Base-by-base conservation (phyloP, 2,113 vertebrate species). In the Misgurnus anguillicaudatus region DNA sequence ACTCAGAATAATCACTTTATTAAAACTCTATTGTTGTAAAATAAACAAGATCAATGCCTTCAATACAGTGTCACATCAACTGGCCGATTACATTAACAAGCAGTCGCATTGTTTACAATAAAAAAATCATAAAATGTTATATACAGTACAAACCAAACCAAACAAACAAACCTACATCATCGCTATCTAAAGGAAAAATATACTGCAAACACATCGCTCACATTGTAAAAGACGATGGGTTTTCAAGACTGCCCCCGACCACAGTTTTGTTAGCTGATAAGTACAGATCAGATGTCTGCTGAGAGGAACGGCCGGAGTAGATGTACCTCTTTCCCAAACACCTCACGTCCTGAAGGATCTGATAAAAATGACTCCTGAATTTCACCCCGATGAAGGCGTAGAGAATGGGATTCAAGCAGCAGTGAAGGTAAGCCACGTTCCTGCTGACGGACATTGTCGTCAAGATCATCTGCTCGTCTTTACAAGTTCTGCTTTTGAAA, bases 361-460 rank as follows among this genome's bases (percentile, higher is more conserved):
- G 94, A 57, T 79, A 65, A 80, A 99, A 97, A 86, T 96, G 94
- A 87, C 77, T 94, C 68, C 97, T 89, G 82, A 99, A 99, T 86
- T 94, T 96, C 53, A 96, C 95, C 4, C 96, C 97, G 0, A 98
- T 85, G 76, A 99, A 99, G 0, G 97, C 97, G 0, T 99, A 99
- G 36, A 99, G 94, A 65, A 97, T 83, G 0, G 97, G 97, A 75
- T 99, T 98, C 65, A 98, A 89, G 3, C 97, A 96, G 82, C 97
- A 97, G 84, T 96, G 97, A 58, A 98, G 91, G 88, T 96, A 99
- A 1, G 97, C 96, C 51, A 97, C 5, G 13, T 88, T 91, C 80
- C 92, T 92, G 2, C 92, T 93, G 73, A 89, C 16, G 0, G 83
- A 89, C 71, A 86, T 78, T 0, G 79, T 82, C 6, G 89, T 87